Percentiles rank a stretch among this genome's conserved stretches.
phyloP scores from a whole-genome alignment of 2,113 vertebrate species.

The Laticauda colubrina region DNA sequence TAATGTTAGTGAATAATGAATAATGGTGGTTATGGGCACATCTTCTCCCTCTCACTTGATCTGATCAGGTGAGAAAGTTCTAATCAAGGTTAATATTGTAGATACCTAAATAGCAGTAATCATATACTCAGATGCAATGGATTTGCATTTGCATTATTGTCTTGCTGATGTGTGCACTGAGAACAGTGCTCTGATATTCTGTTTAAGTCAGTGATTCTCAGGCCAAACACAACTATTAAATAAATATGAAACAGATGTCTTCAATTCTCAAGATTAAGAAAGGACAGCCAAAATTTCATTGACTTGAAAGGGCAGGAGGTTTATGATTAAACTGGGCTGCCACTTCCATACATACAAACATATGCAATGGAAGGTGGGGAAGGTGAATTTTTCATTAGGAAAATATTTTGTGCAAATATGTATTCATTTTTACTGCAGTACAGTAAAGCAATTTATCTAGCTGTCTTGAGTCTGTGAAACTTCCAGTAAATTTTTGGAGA shows the following conservation, averaged over 20 bases:
- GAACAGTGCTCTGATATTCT: neutral
- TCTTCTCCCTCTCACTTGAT: neutral
- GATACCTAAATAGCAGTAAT: neutral
- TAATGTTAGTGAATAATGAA: neutral
- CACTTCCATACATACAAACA: neutral
- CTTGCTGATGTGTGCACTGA: neutral
- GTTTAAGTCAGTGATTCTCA: too few relatives aligned
- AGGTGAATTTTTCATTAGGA: neutral
- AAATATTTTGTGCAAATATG: neutral
- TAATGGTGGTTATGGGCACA: neutral
- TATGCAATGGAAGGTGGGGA: neutral
- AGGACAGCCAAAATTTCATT: neutral
- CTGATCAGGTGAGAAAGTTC: neutral
- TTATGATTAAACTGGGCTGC: neutral
- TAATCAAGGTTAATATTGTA: neutral
- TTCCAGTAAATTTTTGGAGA: neutral
- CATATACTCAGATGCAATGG: neutral
- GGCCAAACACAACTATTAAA: neutral
- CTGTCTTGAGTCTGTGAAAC: neutral
- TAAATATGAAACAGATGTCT: neutral
- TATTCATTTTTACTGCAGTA: neutral
- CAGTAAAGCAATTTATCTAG: neutral
- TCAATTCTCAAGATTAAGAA: neutral
- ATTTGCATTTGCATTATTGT: neutral
- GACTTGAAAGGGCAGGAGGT: neutral